Evolutionary conservation across 2,797 vertebrate species (phyloP), one percentile per base, ranked within the genome.

Genomic region (Oreochromis mossambicus): DNA sequence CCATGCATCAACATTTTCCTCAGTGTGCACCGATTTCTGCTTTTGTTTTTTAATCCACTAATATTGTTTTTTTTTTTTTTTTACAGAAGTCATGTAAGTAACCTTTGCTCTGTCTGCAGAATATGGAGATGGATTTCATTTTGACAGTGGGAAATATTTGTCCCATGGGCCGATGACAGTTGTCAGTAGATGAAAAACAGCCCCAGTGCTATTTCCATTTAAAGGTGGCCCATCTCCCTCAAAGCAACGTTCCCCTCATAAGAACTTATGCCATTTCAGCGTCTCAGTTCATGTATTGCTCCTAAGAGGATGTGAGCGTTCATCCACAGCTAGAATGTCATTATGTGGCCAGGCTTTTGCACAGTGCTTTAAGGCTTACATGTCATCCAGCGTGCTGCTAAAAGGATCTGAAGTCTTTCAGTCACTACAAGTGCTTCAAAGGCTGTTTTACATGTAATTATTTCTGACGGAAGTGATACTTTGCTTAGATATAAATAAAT

Each of bases 401-500:
- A 55, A 43, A 82, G 55, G 50, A 86, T 70, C 76, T 68, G 13
- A 88, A 83, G 41, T 48, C 21, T 89, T 83, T 85, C 78, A 68
- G 81, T 87, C 21, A 46, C 82, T 83, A 77, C 34, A 55, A 75
- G 48, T 15, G 17, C 63, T 66, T 50, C 43, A 86, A 84, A 86
- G 75, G 34, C 24, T 41, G 63, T 66, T 90, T 73, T n/a, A 26
- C 36, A 26, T 77, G 29, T 58, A 15, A 54, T 78, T 77, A 29
- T 29, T 83, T 68, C 21, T n/a, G 55, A 78, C 21, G 13, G 26
- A 54, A 51, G 24, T 5, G 11, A 66, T 43, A 34, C 43, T 70
- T 73, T 63, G 8, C 34, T 73, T 77, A 15, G 82, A 78, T 80
- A 83, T 73, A 81, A 90, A 91, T 86, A 86, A 13, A 73, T 51